A percentile compares a stretch with the other conserved stretches of the same genome.
Evolutionary conservation across 2,113 vertebrate genomes (phyloP).

Genomic region (Ochotona curzoniae): DNA sequence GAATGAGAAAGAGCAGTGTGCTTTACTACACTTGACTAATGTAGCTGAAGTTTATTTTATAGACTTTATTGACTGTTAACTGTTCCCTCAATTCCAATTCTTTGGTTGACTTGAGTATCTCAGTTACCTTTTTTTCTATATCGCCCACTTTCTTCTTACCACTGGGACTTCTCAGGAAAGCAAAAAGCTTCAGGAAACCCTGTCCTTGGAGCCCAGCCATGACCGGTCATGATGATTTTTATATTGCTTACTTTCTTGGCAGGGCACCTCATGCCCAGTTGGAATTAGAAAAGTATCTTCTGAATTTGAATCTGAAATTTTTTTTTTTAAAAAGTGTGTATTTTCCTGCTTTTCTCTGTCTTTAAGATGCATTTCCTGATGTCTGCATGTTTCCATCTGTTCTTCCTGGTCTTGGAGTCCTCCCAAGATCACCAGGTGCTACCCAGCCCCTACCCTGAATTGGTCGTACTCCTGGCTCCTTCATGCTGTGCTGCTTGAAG

Average conservation of each 20-base stretch:
- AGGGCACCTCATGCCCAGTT: not conserved
- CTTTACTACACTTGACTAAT: not conserved
- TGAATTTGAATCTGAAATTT: not conserved
- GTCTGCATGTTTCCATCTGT: not conserved
- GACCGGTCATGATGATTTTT: not conserved
- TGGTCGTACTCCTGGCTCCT: not conserved
- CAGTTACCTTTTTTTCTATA: not conserved
- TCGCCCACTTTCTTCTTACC: not conserved
- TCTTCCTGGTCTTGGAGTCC: not conserved
- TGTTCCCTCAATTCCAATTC: not conserved
- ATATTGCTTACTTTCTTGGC: not conserved
- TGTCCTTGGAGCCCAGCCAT: not conserved
- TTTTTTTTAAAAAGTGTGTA: not conserved
- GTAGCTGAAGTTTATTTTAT: slow-evolving; percentile 1
- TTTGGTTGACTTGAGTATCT: not conserved
- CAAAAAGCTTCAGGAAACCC: not conserved
- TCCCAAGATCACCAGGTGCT: not conserved
- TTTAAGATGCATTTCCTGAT: not conserved
- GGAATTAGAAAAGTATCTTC: slow-evolving; percentile 23
- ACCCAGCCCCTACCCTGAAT: not conserved
- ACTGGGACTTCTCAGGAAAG: not conserved
- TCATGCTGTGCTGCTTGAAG: slow-evolving; percentile 4
- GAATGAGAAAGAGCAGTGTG: slow-evolving; percentile 11
- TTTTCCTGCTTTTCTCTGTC: not conserved
- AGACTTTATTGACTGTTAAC: not conserved